Percentiles rank a stretch among this genome's conserved stretches.
phyloP scores from a whole-genome alignment of 2,113 vertebrate species.

The Tapirus terrestris region DNA sequence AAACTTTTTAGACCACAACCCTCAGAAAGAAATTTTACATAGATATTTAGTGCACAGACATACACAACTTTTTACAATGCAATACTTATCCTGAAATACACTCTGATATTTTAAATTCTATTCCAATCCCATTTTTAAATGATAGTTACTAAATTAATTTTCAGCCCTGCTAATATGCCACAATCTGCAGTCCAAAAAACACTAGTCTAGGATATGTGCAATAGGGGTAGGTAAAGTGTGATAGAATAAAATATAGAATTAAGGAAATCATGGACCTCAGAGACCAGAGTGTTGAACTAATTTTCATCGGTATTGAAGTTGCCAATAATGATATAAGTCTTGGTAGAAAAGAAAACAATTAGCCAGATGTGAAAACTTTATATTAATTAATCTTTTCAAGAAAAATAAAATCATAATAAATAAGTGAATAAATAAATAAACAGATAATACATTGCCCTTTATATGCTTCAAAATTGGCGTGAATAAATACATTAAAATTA shows the following conservation, averaged over 20 bases:
- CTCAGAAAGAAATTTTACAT: not conserved
- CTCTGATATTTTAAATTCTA: not conserved
- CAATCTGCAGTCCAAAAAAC: not conserved
- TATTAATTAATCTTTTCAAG: conserved; percentile 16
- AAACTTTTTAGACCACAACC: not conserved
- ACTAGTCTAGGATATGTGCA: not conserved
- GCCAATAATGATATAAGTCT: not conserved
- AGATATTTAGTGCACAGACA: not conserved
- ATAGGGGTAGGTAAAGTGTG: not conserved
- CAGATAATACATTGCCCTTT: not conserved
- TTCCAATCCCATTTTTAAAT: not conserved
- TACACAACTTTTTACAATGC: not conserved
- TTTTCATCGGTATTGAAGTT: not conserved
- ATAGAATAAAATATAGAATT: not conserved
- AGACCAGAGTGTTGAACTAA: not conserved
- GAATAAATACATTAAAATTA: not conserved
- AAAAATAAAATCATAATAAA: conserved; percentile 44
- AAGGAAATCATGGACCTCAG: not conserved
- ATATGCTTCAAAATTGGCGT: not conserved
- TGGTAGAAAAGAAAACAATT: not conserved
- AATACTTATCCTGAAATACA: not conserved
- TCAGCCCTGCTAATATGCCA: not conserved
- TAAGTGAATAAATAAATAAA: not conserved
- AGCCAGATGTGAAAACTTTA: not conserved
- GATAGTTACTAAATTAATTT: not conserved